These are phyloP conservation scores for Harpagus bidentatus DNA, from an alignment of 2,113 vertebrate genomes.

Conservation along the genomic window DNA sequence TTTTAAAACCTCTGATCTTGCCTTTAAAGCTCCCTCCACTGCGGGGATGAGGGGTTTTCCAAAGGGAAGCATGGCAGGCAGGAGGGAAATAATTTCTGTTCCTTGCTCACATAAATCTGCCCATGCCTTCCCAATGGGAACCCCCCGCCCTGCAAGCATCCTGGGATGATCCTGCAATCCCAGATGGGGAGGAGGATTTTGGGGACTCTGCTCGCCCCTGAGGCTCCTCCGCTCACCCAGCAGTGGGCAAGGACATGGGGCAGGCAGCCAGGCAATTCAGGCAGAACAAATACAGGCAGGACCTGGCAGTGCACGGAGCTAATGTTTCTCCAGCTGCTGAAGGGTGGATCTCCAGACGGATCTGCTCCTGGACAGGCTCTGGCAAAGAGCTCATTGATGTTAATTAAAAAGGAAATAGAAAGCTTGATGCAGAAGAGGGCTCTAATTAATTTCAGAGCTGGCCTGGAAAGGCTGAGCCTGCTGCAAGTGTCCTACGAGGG, in stretches of 20 bases:
- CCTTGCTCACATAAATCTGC: not conserved
- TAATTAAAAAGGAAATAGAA: not conserved
- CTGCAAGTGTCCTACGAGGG: not conserved
- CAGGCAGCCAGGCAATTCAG: not conserved
- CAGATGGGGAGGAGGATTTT: not conserved
- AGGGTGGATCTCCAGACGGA: not conserved
- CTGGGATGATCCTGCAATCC: not conserved
- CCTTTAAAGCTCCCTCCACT: not conserved
- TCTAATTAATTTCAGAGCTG: not conserved
- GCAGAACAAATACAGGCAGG: not conserved
- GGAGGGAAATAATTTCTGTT: not conserved
- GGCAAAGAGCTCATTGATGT: not conserved
- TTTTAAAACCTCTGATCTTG: not conserved
- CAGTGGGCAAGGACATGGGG: no score
- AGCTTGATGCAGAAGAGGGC: not conserved
- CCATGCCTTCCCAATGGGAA: not conserved
- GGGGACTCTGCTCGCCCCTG: not conserved
- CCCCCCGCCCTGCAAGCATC: rapidly evolving
- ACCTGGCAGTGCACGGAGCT: not conserved
- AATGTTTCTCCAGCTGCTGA: not conserved
- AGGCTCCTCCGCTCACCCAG: not conserved
- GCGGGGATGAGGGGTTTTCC: not conserved
- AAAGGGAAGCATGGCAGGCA: not conserved
- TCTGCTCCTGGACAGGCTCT: not conserved
- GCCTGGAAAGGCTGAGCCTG: not conserved